Base-by-base conservation (phyloP, 2,888 invertebrate genomes). In the Drosophila sordidula region DNA sequence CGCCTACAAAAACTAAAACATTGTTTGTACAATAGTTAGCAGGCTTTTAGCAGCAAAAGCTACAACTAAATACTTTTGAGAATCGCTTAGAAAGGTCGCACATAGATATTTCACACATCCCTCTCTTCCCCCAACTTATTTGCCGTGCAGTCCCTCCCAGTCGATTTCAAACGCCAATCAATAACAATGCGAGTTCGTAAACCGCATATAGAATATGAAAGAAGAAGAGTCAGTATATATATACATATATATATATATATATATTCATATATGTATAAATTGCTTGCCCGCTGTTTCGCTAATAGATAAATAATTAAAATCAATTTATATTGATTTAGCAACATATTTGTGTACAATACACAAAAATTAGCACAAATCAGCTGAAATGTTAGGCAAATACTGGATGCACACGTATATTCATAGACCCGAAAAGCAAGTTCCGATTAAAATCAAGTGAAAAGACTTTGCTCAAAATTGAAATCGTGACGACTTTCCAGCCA, bases 241-340 rank as follows among this genome's bases (percentile, higher is more conserved):
- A n/a, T 12, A 16, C 6, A 8, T 22, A 14, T 25, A 36, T 8
- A n/a, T n/a, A 14, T 25, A n/a, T 12, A 16, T 12, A 8, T 22
- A 14, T 25, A 36, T 8, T 5, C 6, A 18, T 12, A 8, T 25
- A 6, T 32, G 25, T 22, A 65, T 51, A 63, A 70, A 63, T 70
- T 65, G 70, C 65, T 58, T 52, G 77, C 61, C 56, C 59, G 78
- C 81, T 69, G 75, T 64, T 81, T 78, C 51, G 84, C 89, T 86
- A 86, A 86, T 86, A 87, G 87, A 85, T 70, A 85, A 86, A 86
- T 86, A 86, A 86, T 86, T 86, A 87, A 86, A 89, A 89, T 89
- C 87, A 86, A 86, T 86, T 89, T 87, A 86, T 85, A 89, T 89
- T 80, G 89, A 86, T 89, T 89, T 87, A 81, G 87, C 82, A 75